Evolutionary conservation across 2,113 vertebrate genomes (phyloP).

Genomic region (Platichthys flesus): DNA sequence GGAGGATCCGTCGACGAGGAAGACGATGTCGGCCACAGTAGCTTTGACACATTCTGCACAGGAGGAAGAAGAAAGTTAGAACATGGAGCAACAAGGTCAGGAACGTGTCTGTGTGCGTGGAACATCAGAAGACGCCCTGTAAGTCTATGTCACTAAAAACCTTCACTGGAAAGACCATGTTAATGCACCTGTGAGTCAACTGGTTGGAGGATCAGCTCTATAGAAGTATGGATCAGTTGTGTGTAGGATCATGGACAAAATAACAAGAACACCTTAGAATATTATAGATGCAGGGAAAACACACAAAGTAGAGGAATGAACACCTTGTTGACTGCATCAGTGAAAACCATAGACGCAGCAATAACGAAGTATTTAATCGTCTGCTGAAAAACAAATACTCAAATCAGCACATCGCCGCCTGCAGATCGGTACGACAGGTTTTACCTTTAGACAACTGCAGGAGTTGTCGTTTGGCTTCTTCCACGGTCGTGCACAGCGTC

Average conservation of each 20-base stretch:
- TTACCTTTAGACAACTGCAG: constrained; percentile 65
- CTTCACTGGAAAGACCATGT: background rate
- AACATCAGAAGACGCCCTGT: background rate
- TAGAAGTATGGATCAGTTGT: no score
- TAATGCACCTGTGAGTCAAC: no score
- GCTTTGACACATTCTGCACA: constrained; percentile 81
- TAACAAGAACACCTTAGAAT: no score
- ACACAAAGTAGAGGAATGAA: no score
- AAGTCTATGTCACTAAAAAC: no score
- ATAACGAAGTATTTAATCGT: background rate
- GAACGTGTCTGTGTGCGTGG: background rate
- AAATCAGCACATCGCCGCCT: background rate
- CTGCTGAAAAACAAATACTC: background rate
- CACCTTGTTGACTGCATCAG: no score
- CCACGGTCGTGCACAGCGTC: constrained; percentile 80
- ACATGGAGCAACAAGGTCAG: background rate
- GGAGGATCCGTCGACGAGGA: constrained; percentile 85
- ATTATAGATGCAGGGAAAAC: no score
- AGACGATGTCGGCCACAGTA: constrained; percentile 83
- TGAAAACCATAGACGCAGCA: background rate
- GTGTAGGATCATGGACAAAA: no score
- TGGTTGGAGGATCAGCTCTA: no score
- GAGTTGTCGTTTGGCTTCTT: constrained; percentile 71
- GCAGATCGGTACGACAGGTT: background rate
- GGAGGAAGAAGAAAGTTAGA: constrained; percentile 28